These are phyloP conservation scores for Acanthisitta chloris DNA, from an alignment of 2,113 vertebrate species.

Conservation along the genomic window DNA sequence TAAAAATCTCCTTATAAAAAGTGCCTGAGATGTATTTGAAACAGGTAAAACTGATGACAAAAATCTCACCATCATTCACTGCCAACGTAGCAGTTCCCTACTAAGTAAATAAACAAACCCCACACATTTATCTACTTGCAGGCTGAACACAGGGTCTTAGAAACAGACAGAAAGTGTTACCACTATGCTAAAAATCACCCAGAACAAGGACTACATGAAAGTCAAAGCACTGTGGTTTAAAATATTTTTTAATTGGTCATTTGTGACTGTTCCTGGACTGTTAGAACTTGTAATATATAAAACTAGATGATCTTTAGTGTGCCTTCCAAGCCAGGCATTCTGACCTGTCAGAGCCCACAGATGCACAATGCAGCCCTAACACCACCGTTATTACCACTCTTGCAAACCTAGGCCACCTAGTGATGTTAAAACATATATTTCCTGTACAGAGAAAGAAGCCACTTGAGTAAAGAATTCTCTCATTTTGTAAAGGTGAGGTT, in stretches of 20 bases:
- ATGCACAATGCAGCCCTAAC: neutral
- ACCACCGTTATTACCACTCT: neutral
- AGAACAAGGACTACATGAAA: neutral
- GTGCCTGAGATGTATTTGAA: neutral
- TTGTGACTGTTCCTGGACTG: neutral
- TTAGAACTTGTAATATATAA: neutral
- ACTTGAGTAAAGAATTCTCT: neutral
- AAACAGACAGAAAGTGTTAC: neutral
- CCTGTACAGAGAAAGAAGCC: neutral
- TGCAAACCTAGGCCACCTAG: neutral
- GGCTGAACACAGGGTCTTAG: neutral
- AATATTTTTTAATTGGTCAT: neutral
- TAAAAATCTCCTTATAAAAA: neutral
- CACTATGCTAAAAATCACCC: neutral
- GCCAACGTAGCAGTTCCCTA: neutral
- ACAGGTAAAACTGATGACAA: neutral
- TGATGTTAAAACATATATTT: neutral
- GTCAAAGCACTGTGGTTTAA: neutral
- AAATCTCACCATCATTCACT: neutral
- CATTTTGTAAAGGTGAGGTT: neutral
- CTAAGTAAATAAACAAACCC: neutral
- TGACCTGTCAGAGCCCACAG: neutral
- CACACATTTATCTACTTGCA: neutral
- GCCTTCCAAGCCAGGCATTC: neutral
- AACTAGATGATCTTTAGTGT: neutral